Conservation (phyloP, 2,797 vertebrate genomes). For the Enoplosus armatus region DNA sequence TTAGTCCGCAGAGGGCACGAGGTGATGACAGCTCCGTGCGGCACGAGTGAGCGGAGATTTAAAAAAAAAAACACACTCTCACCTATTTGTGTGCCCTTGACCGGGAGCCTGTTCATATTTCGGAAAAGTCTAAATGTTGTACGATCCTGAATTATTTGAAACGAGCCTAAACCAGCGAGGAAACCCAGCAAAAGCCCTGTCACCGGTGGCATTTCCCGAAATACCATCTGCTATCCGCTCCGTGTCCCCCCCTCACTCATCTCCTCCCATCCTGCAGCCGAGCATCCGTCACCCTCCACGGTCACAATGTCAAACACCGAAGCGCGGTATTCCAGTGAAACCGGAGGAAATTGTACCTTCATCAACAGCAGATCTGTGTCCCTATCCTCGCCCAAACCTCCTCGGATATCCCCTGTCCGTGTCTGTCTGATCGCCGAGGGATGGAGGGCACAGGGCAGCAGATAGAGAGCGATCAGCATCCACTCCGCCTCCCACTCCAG, state of each 20-base stretch:
- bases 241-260: slow-evolving; percentile 51
- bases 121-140: slow-evolving; percentile 72
- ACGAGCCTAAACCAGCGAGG: slow-evolving; percentile 80
- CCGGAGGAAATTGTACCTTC: slow-evolving; percentile 72
- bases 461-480: slow-evolving; percentile 76
- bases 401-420: slow-evolving; percentile 60
- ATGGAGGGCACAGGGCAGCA: slow-evolving; percentile 85
- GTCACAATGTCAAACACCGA: slow-evolving; percentile 80
- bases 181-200: slow-evolving; percentile 75
- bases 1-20: slow-evolving; percentile 50
- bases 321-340: slow-evolving; percentile 32
- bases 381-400: slow-evolving; percentile 73
- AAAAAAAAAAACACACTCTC: slow-evolving; percentile 68
- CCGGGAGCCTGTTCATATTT: slow-evolving; percentile 84
- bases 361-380: slow-evolving; percentile 48
- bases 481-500: slow-evolving; percentile 77
- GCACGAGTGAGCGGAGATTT: slow-evolving; percentile 69
- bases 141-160: slow-evolving; percentile 78
- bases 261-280: slow-evolving; percentile 87
- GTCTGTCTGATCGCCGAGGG: slow-evolving; percentile 72
- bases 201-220: slow-evolving; percentile 77
- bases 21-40: slow-evolving; percentile 53
- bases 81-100: slow-evolving; percentile 89
- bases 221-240: slow-evolving; percentile 64
- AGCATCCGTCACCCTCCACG: slow-evolving; percentile 93